A percentile compares a stretch with the other conserved stretches of the same genome.
phyloP scores from a whole-genome alignment of 2,888 invertebrate species.

The Teleiodes luculella region DNA sequence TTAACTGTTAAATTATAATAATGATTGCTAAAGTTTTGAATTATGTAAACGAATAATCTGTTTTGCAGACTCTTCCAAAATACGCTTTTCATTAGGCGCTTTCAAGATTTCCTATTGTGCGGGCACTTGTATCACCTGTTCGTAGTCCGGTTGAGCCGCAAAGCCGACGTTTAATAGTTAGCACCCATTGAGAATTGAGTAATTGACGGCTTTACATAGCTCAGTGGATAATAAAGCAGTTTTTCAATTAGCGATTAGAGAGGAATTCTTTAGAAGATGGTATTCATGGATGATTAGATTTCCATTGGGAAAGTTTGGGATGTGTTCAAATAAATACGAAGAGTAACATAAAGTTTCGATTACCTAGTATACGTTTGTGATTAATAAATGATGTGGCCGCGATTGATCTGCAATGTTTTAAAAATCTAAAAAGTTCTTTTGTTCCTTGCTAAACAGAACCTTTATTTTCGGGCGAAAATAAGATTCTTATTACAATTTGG shows the following conservation, averaged over 20 bases:
- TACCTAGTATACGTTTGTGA: no score
- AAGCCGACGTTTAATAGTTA: constrained; percentile 5
- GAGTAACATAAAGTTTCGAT: no score
- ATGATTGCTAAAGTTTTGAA: no score
- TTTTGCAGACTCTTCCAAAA: not conserved
- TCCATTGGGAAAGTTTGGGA: not conserved
- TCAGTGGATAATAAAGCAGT: constrained; percentile 12
- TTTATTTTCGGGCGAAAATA: not conserved
- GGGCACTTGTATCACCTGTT: constrained; percentile 12
- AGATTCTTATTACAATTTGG: no score
- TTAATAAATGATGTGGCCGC: no score
- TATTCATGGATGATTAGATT: not conserved
- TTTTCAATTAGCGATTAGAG: constrained; percentile 12
- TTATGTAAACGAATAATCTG: not conserved
- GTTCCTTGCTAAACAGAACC: not conserved
- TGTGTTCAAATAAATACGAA: no score
- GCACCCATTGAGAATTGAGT: constrained; percentile 40
- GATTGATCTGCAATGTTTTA: no score
- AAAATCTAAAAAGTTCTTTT: no score
- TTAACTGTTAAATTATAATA: no score
- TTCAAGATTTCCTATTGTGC: constrained; percentile 22
- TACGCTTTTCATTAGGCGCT: constrained; percentile 22
- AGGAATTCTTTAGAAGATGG: not conserved
- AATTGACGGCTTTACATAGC: constrained; percentile 28
- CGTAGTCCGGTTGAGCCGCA: not conserved